These are phyloP conservation scores for Leptocoma aspasia DNA, from an alignment of 2,113 vertebrate genomes.

Conservation along the genomic window DNA sequence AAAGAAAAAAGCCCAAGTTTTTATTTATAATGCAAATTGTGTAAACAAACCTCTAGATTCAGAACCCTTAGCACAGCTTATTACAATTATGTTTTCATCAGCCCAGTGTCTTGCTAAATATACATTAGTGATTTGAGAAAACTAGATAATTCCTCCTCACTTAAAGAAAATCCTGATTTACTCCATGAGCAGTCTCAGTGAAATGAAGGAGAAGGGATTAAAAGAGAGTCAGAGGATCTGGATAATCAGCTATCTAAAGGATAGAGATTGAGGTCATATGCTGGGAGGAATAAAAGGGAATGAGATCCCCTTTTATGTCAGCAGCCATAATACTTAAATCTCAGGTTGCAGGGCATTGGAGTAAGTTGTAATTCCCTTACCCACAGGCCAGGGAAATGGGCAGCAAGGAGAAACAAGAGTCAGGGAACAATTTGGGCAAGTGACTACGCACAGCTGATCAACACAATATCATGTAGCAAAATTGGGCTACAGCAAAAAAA, in stretches of 20 bases:
- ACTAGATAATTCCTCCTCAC: not conserved
- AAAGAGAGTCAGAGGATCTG: not conserved
- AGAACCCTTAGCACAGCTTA: not conserved
- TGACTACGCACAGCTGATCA: not conserved
- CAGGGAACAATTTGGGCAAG: not conserved
- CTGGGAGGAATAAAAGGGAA: conserved; percentile 9
- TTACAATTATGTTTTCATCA: not conserved
- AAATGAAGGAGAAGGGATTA: conserved; percentile 34
- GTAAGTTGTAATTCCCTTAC: conserved; percentile 19
- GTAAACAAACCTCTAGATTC: not conserved
- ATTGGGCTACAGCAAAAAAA: not conserved
- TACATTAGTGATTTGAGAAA: not conserved
- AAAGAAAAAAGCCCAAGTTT: fast-evolving
- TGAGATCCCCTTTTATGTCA: conserved; percentile 12
- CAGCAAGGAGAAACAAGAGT: not conserved
- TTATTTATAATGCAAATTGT: not conserved
- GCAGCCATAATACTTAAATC: not conserved
- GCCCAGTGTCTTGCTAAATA: not conserved
- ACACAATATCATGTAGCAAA: not conserved
- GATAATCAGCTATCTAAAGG: conserved; percentile 20
- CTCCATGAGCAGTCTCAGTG: not conserved
- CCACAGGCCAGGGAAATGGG: not conserved
- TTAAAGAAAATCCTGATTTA: not conserved
- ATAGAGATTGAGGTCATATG: not conserved
- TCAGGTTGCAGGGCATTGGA: not conserved